phyloP scores from a whole-genome alignment of 2,113 vertebrate genomes.

The Origma solitaria region DNA sequence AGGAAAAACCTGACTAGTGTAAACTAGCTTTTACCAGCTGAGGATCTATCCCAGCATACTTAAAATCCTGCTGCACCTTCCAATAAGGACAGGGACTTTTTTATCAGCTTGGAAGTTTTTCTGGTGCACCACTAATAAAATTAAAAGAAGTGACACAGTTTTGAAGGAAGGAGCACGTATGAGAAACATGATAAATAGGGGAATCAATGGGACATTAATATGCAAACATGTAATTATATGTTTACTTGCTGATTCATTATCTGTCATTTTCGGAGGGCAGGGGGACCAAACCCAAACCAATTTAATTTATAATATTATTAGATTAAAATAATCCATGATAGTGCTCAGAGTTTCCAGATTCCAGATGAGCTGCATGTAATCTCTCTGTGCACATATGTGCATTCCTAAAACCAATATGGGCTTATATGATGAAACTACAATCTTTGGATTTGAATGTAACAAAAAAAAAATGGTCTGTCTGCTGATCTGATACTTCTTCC shows the following conservation, averaged over 20 bases:
- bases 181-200: not conserved
- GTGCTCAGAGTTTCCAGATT: not conserved
- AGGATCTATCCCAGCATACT: not conserved
- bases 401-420: not conserved
- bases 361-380: not conserved
- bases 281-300: accelerated
- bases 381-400: accelerated
- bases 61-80: not conserved
- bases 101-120: not conserved
- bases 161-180: not conserved
- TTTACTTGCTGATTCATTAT: not conserved
- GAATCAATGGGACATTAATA: not conserved
- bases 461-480: not conserved
- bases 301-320: not conserved
- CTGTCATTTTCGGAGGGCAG: not conserved
- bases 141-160: not conserved
- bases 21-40: not conserved
- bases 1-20: not conserved
- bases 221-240: not conserved
- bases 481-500: not conserved
- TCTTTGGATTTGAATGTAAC: not conserved
- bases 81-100: not conserved
- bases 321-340: accelerated
- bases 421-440: not conserved
- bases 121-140: not conserved